phyloP scores from a whole-genome alignment of 2,113 vertebrate genomes.

The Actenoides hombroni region DNA sequence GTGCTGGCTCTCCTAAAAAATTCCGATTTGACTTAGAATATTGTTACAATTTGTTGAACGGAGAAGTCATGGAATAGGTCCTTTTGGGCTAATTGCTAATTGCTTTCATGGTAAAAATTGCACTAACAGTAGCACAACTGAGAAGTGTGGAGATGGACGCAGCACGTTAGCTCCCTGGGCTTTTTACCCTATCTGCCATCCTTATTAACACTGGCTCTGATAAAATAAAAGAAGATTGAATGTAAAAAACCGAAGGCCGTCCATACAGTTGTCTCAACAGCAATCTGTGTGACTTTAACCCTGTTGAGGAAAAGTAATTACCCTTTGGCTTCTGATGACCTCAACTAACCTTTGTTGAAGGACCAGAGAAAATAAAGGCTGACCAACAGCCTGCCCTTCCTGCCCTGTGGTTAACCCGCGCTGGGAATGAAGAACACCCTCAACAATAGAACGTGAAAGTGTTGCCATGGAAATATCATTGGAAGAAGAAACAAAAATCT shows the following conservation, averaged over 20 bases:
- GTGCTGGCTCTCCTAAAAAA: neutral
- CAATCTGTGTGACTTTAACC: slow-evolving; percentile 88
- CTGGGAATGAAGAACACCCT: slow-evolving; percentile 69
- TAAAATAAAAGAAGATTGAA: slow-evolving; percentile 68
- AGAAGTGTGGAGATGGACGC: neutral
- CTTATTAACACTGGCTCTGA: slow-evolving; percentile 51
- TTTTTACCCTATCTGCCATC: neutral
- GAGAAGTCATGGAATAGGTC: neutral
- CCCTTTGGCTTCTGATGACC: slow-evolving; percentile 86
- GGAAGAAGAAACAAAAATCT: slow-evolving; percentile 75
- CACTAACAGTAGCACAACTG: neutral
- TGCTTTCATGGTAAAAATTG: neutral
- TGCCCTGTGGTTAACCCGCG: slow-evolving; percentile 82
- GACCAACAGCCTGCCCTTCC: slow-evolving; percentile 82
- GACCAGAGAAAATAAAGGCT: slow-evolving; percentile 89
- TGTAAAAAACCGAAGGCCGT: slow-evolving; percentile 73
- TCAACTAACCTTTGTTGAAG: slow-evolving; percentile 84
- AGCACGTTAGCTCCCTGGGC: neutral
- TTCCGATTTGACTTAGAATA: neutral
- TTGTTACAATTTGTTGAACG: neutral
- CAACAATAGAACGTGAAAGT: slow-evolving; percentile 74
- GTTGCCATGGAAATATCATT: slow-evolving; percentile 82
- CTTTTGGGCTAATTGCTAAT: neutral
- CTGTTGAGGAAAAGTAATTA: slow-evolving; percentile 92
- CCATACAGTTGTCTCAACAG: slow-evolving; percentile 80